Evolutionary conservation across 2,797 vertebrate genomes (phyloP).

Genomic region (Anomalospiza imberbis): DNA sequence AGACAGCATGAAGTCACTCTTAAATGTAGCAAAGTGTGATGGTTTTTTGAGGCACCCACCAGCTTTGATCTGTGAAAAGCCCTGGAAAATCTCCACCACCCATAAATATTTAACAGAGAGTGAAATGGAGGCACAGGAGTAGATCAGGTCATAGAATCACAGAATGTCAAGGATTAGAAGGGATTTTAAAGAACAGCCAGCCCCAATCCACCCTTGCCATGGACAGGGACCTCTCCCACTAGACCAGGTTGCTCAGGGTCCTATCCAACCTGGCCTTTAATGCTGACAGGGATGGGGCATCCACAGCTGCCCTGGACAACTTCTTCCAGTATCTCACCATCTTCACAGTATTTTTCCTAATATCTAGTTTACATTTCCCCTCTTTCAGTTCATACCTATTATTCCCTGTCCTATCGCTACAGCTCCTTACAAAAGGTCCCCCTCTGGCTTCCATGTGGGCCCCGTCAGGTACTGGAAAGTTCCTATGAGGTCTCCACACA

Average conservation of each 20-base stretch:
- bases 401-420: neutral
- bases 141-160: neutral
- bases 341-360: neutral
- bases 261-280: neutral
- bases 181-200: neutral
- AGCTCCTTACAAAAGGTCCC: neutral
- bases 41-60: neutral
- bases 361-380: neutral
- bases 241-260: neutral
- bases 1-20: neutral
- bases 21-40: accelerated
- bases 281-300: neutral
- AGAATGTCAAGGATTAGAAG: neutral
- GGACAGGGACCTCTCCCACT: neutral
- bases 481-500: neutral
- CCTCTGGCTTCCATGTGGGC: neutral
- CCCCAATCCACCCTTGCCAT: accelerated
- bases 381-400: neutral
- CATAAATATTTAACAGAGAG: neutral
- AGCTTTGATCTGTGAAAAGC: neutral
- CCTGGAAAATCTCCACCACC: neutral
- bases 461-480: neutral
- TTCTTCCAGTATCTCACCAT: too few species aligned
- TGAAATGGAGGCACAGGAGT: neutral
- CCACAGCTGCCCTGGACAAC: neutral